Evolutionary conservation across 2,888 invertebrate genomes (phyloP).

Genomic region (Orchesella flavescens): DNA sequence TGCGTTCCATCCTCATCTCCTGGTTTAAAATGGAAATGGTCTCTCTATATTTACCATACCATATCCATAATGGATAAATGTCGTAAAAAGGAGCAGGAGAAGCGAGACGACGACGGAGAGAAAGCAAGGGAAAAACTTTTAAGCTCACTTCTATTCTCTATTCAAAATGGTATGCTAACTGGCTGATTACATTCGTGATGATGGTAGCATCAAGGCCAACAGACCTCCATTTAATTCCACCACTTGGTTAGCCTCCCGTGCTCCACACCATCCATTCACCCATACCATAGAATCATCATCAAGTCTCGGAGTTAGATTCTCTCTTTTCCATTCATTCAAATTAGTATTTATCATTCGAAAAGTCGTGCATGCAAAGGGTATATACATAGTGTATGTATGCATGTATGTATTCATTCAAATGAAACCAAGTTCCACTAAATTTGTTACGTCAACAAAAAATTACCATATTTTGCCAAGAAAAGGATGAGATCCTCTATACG

Average conservation of each 20-base stretch:
- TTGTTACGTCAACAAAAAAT: constrained; percentile 32
- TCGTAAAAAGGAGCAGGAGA: not conserved
- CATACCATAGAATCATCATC: constrained; percentile 6
- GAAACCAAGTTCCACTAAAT: not conserved
- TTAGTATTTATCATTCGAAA: constrained; percentile 25
- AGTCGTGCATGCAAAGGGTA: constrained; percentile 2
- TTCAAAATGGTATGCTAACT: constrained; percentile 32
- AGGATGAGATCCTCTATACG: not conserved
- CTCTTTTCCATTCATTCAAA: constrained; percentile 31
- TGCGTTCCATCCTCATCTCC: not conserved
- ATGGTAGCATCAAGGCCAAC: not conserved
- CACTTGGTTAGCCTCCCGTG: constrained; percentile 35
- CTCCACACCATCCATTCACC: constrained; percentile 1
- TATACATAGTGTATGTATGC: not conserved
- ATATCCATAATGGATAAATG: not conserved
- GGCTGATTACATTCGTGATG: constrained; percentile 6
- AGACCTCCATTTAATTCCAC: constrained; percentile 41
- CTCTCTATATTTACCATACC: not conserved
- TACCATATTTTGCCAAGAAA: constrained; percentile 34
- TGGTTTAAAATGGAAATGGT: constrained; percentile 5
- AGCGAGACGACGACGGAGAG: not conserved
- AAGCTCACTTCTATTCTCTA: not conserved
- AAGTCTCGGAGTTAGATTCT: not conserved
- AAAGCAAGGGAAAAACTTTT: constrained; percentile 16
- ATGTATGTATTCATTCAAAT: not conserved